Evolutionary conservation across 2,113 vertebrate species (phyloP).

Genomic region (Halcyon malimbica): DNA sequence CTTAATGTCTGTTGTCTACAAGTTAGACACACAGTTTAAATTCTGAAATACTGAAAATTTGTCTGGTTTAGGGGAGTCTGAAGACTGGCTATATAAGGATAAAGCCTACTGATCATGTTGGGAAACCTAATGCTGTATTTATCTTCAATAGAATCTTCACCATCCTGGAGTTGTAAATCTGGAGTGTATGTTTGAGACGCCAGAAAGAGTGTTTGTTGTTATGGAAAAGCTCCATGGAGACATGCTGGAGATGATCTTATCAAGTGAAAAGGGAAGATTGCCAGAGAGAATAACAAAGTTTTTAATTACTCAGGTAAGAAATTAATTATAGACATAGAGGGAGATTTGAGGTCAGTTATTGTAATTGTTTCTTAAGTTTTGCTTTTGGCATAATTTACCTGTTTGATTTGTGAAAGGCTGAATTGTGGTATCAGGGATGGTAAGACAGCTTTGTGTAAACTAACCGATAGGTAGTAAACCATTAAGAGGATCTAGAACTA

Average conservation of each 20-base stretch:
- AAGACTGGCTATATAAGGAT: slow-evolving; percentile 25
- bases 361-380: not conserved
- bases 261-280: slow-evolving; percentile 95
- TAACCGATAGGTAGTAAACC: not conserved
- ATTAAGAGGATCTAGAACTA: not conserved
- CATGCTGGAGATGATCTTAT: slow-evolving; percentile 99
- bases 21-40: not conserved
- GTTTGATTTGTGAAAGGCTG: not conserved
- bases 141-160: slow-evolving; percentile 89
- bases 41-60: not conserved
- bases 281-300: slow-evolving; percentile 97
- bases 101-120: slow-evolving; percentile 43
- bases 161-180: slow-evolving; percentile 96
- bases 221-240: slow-evolving; percentile 99
- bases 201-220: slow-evolving; percentile 95
- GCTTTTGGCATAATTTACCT: not conserved
- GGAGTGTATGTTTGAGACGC: slow-evolving; percentile 98
- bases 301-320: slow-evolving; percentile 92
- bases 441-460: not conserved
- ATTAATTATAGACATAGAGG: slow-evolving; percentile 47
- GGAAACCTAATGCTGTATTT: slow-evolving; percentile 63
- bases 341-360: slow-evolving; percentile 49
- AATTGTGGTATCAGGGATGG: not conserved
- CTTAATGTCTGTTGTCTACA: not conserved
- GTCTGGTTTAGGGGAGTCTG: not conserved